phyloP scores from a whole-genome alignment of 1,140 invertebrate genomes.

The Caerostris extrusa region DNA sequence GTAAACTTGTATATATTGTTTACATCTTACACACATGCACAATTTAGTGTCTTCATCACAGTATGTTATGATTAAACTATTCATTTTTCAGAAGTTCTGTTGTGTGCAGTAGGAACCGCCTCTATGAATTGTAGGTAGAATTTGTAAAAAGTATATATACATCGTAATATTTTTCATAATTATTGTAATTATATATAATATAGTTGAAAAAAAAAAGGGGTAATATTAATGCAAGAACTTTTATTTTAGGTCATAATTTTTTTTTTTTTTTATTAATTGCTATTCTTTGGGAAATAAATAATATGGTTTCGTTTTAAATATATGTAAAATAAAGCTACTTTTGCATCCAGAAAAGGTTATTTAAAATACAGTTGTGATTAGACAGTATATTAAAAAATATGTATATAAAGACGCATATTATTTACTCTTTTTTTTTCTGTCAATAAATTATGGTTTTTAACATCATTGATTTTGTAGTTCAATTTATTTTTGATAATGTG shows the following conservation, averaged over 20 bases:
- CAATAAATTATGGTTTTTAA: too few species aligned
- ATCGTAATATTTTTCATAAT: neutral
- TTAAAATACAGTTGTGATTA: too few species aligned
- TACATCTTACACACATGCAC: neutral
- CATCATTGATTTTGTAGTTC: too few species aligned
- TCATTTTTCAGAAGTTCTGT: neutral
- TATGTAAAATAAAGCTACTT: neutral
- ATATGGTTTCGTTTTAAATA: neutral
- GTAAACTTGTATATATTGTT: neutral
- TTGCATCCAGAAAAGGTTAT: neutral
- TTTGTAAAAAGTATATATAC: neutral
- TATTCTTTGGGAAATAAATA: neutral
- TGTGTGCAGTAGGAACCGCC: neutral
- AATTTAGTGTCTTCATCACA: neutral
- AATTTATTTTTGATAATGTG: too few species aligned
- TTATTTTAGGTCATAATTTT: neutral
- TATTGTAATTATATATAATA: neutral
- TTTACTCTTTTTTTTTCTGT: too few species aligned
- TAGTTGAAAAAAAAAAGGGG: neutral
- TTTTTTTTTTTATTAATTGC: neutral
- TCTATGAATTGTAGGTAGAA: neutral
- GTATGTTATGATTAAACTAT: neutral
- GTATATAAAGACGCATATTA: too few species aligned
- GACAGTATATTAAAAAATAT: too few species aligned
- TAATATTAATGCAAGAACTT: neutral